Percentiles rank a stretch among this genome's conserved stretches.
Conservation (phyloP, 2,797 vertebrate species). For the Micrastur ruficollis region DNA sequence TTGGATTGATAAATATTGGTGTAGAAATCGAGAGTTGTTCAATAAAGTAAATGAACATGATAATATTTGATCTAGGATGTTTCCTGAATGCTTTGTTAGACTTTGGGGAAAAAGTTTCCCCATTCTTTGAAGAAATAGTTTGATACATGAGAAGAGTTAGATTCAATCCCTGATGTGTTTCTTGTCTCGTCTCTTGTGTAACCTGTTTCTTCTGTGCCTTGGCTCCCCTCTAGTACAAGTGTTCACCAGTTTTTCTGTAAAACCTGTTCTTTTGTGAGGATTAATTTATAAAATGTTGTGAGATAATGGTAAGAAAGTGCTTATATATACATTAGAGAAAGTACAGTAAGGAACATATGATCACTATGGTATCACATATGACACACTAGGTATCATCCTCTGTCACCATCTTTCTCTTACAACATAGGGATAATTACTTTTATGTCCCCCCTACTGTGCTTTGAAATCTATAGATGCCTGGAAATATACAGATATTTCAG, state of each 20-base stretch:
- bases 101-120: neutral
- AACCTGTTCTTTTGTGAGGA: neutral
- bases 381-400: neutral
- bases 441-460: neutral
- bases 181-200: neutral
- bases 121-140: neutral
- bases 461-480: neutral
- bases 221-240: neutral
- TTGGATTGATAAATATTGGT: neutral
- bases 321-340: neutral
- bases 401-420: neutral
- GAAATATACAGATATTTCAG: neutral
- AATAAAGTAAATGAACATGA: neutral
- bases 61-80: neutral
- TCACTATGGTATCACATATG: too few relatives aligned
- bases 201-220: neutral
- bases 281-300: neutral
- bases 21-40: neutral
- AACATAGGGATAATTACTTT: neutral
- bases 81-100: neutral
- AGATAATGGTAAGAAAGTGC: neutral
- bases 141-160: neutral
- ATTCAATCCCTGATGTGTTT: neutral
- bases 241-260: neutral
- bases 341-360: neutral